Evolutionary conservation across 2,113 vertebrate genomes (phyloP).

Genomic region (Corythaixoides concolor): DNA sequence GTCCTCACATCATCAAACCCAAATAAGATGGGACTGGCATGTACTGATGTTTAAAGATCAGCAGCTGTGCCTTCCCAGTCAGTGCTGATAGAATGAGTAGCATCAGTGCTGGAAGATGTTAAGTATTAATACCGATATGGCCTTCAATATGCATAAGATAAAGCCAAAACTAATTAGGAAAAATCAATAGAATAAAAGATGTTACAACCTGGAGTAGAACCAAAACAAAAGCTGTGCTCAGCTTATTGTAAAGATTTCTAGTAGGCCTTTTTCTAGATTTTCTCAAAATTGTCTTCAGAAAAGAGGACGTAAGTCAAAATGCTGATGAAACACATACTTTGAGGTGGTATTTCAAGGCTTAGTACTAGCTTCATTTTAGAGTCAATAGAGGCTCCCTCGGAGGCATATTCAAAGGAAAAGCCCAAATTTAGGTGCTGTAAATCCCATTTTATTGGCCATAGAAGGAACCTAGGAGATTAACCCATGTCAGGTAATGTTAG

Average conservation of each 20-base stretch:
- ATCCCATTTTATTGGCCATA: not conserved
- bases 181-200: slow-evolving; percentile 7
- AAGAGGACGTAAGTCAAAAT: not conserved
- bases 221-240: not conserved
- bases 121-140: not conserved
- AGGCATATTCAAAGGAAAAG: not conserved
- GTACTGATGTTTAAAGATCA: not conserved
- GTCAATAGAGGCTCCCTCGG: not conserved
- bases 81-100: not conserved
- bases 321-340: not conserved
- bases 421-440: not conserved
- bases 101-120: not conserved
- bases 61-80: not conserved
- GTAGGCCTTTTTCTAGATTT: not conserved
- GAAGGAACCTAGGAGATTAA: not conserved
- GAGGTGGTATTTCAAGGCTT: not conserved
- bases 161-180: slow-evolving; percentile 25
- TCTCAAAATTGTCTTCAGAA: not conserved
- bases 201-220: not conserved
- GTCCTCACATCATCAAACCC: not conserved
- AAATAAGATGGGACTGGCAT: not conserved
- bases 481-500: not conserved
- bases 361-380: not conserved
- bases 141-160: not conserved
- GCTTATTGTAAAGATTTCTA: not conserved